Conservation (phyloP, 2,888 invertebrate genomes). For the Drosophila tanythrix region DNA sequence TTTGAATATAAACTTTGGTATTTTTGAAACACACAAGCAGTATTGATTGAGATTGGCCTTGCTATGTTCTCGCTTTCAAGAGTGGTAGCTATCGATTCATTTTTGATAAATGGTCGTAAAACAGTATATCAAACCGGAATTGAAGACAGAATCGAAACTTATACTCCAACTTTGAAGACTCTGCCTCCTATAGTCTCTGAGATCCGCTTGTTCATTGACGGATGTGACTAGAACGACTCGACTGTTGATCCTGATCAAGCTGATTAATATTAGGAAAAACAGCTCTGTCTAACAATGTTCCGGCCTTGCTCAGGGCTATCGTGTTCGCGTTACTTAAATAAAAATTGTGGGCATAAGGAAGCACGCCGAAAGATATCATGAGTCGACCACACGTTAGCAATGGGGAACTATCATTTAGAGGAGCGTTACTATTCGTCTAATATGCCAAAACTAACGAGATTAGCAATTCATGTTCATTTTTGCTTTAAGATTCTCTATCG, state of each 20-base stretch:
- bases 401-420: not conserved
- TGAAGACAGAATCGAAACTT: not conserved
- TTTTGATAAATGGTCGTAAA: not conserved
- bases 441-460: not conserved
- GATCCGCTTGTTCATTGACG: not conserved
- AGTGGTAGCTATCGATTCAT: not conserved
- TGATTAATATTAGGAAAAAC: not conserved
- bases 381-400: not conserved
- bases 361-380: not conserved
- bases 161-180: too few species aligned
- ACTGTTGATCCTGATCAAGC: not conserved
- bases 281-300: not conserved
- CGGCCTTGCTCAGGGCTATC: too few species aligned
- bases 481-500: not conserved
- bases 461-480: not conserved
- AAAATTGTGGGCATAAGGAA: not conserved
- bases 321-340: not conserved
- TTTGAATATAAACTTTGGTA: not conserved
- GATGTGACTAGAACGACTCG: too few species aligned
- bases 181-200: not conserved
- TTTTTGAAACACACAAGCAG: not conserved
- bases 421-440: not conserved
- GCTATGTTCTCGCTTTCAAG: not conserved
- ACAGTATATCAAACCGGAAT: not conserved
- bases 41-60: not conserved